phyloP scores from a whole-genome alignment of 2,888 invertebrate species.

The Linnaemya vulpina region DNA sequence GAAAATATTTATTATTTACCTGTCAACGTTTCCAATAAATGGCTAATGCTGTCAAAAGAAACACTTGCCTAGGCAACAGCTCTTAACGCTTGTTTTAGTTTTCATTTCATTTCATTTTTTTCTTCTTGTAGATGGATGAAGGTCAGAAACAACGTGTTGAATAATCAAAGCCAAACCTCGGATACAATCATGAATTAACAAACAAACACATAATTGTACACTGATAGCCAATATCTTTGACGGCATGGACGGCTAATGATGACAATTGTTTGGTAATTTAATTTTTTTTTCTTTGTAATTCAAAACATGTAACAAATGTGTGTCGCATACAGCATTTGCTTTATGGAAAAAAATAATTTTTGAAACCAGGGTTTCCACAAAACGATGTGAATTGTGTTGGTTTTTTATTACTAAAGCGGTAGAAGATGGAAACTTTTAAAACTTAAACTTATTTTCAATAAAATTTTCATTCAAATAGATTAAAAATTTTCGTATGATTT shows the following conservation, averaged over 20 bases:
- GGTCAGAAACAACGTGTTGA: constrained; percentile 17
- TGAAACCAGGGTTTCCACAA: too few relatives aligned
- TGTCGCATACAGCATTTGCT: too few relatives aligned
- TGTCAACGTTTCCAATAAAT: constrained; percentile 29
- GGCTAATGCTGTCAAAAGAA: constrained; percentile 34
- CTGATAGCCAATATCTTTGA: constrained; percentile 12
- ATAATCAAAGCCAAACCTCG: constrained; percentile 25
- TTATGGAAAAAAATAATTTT: too few relatives aligned
- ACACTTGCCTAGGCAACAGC: constrained; percentile 13
- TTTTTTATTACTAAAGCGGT: too few relatives aligned
- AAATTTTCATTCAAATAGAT: too few relatives aligned
- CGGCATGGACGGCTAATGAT: constrained; percentile 9
- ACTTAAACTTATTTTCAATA: too few relatives aligned
- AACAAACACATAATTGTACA: not conserved
- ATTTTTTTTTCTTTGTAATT: too few relatives aligned
- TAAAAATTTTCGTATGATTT: too few relatives aligned
- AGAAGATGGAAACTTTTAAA: too few relatives aligned
- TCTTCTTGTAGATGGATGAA: constrained; percentile 23
- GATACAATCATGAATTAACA: constrained; percentile 1
- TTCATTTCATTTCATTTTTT: constrained; percentile 2
- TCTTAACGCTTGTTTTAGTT: constrained; percentile 41
- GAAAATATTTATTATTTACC: constrained; percentile 29
- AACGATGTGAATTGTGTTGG: too few relatives aligned
- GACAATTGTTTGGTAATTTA: constrained; percentile 2
- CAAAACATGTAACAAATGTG: too few relatives aligned